Conservation (phyloP, 2,888 invertebrate species). For the Rhagonycha fulva region DNA sequence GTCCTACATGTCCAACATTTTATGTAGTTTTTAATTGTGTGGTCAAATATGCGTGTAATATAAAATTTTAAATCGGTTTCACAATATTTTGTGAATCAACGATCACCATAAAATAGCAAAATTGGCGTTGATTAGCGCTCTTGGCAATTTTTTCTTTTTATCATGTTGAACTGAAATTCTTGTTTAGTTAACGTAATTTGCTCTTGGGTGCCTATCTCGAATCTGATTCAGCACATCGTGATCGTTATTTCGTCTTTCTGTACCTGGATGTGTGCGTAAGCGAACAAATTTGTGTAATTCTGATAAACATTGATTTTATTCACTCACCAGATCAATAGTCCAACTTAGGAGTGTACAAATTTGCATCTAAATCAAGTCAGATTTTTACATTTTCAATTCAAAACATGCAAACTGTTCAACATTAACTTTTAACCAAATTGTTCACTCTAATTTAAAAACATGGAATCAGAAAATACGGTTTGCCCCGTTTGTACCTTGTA, state of each 20-base stretch:
- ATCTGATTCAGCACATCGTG: not conserved
- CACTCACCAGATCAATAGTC: conserved; percentile 35
- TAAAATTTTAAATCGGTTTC: not conserved
- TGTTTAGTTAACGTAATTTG: conserved; percentile 1
- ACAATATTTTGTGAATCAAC: not conserved
- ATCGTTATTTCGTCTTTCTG: not conserved
- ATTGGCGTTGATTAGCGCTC: not conserved
- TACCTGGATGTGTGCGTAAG: not conserved
- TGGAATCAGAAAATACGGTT: conserved; percentile 53
- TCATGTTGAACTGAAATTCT: not conserved
- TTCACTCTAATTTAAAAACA: conserved; percentile 30
- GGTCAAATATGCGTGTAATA: not conserved
- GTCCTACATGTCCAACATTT: not conserved
- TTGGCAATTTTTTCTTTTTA: not conserved
- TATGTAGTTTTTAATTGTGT: not conserved
- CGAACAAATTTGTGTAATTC: not conserved
- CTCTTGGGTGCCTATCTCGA: not conserved
- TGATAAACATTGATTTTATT: conserved; percentile 37
- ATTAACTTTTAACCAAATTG: not conserved
- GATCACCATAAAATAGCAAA: not conserved
- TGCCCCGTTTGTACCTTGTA: conserved; percentile 87
- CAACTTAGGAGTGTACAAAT: conserved; percentile 32
- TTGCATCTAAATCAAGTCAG: conserved; percentile 21
- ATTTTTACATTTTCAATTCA: not conserved
- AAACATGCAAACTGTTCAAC: conserved; percentile 4